phyloP scores from a whole-genome alignment of 2,797 vertebrate species.

The Poeciliopsis presidionis region DNA sequence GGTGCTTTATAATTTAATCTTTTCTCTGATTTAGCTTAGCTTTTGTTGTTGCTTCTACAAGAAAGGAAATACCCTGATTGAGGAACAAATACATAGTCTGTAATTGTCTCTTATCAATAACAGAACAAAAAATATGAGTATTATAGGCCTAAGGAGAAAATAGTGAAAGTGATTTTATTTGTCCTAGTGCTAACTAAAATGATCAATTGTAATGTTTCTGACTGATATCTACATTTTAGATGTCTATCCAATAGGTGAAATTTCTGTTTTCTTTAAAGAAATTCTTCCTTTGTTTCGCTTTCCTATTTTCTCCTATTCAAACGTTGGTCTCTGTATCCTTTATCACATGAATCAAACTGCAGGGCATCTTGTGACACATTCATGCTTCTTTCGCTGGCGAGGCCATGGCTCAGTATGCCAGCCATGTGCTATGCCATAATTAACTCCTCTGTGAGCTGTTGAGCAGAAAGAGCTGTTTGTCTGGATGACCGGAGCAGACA shows the following conservation, averaged over 20 bases:
- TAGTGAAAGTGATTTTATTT: background rate
- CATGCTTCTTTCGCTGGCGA: slow-evolving; percentile 40
- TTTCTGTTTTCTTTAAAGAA: slow-evolving; percentile 1
- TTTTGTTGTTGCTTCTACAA: background rate
- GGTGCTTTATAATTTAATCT: background rate
- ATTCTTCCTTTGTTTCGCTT: background rate
- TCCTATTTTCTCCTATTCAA: background rate
- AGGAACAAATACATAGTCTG: background rate
- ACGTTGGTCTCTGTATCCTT: slow-evolving; percentile 22
- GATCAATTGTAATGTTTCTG: background rate
- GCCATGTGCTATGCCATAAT: slow-evolving; percentile 72
- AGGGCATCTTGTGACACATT: slow-evolving; percentile 68
- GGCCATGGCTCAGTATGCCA: slow-evolving; percentile 49
- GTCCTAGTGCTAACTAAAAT: background rate
- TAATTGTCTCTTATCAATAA: background rate
- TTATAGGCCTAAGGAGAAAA: background rate
- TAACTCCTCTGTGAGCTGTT: slow-evolving; percentile 61
- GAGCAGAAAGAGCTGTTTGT: slow-evolving; percentile 72
- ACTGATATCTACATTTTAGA: slow-evolving; percentile 8
- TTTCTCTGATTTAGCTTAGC: background rate
- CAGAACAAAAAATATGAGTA: background rate
- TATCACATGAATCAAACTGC: slow-evolving; percentile 57
- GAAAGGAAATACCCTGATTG: background rate
- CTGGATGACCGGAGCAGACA: slow-evolving; percentile 61
- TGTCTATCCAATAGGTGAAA: background rate